These are phyloP conservation scores for Nothobranchius kuhntae DNA, from an alignment of 2,113 vertebrate genomes.

Conservation along the genomic window DNA sequence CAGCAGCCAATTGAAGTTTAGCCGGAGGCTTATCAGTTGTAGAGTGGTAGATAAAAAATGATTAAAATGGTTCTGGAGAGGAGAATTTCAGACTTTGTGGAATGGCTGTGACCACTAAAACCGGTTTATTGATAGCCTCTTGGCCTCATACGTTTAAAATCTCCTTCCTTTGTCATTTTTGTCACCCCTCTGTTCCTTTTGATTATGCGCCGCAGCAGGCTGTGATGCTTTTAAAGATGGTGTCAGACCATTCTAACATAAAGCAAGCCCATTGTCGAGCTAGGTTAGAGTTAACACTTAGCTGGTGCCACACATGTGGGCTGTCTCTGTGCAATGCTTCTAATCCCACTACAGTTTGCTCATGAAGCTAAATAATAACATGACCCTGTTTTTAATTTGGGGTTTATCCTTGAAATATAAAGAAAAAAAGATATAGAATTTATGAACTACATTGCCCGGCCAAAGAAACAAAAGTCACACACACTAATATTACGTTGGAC, in stretches of 20 bases:
- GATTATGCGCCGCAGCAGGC: not conserved
- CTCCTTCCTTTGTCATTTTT: slow-evolving; percentile 32
- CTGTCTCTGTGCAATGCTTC: not conserved
- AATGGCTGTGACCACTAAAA: slow-evolving; percentile 42
- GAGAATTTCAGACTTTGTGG: slow-evolving; percentile 26
- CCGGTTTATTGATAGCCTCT: slow-evolving; percentile 47
- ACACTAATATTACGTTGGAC: too few relatives aligned
- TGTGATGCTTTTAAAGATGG: not conserved
- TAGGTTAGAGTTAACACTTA: not conserved
- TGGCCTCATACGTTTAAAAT: slow-evolving; percentile 31
- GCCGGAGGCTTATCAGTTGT: slow-evolving; percentile 50
- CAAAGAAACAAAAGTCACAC: too few relatives aligned
- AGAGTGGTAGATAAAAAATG: slow-evolving; percentile 45
- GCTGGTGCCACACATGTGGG: not conserved
- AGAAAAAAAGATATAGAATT: too few relatives aligned
- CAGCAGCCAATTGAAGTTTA: slow-evolving; percentile 42
- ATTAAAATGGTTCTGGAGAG: slow-evolving; percentile 52
- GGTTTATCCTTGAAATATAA: too few relatives aligned
- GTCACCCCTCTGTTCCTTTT: not conserved
- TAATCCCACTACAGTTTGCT: too few relatives aligned
- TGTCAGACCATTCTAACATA: not conserved
- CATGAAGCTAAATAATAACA: too few relatives aligned
- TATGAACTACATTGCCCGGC: too few relatives aligned
- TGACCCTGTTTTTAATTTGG: too few relatives aligned
- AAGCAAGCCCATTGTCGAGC: not conserved